These are phyloP conservation scores for Pyrocoelia pectoralis DNA, from an alignment of 2,888 invertebrate species.

Conservation along the genomic window DNA sequence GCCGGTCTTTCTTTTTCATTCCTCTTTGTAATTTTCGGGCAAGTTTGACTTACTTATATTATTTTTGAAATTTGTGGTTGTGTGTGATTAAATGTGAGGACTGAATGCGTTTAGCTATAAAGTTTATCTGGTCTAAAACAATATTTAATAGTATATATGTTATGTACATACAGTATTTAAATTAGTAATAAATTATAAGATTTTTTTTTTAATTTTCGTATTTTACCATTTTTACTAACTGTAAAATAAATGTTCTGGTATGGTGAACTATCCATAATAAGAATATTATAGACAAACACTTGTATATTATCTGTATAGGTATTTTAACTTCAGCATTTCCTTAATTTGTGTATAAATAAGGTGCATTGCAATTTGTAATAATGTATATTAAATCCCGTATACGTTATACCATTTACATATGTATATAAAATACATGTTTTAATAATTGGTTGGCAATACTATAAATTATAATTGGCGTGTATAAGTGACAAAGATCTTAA, in stretches of 20 bases:
- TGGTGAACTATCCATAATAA: conserved; percentile 18
- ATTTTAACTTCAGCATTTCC: conserved; percentile 33
- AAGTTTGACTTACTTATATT: neutral
- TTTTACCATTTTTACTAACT: conserved; percentile 26
- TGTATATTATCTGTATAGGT: conserved; percentile 42
- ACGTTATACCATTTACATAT: conserved; percentile 47
- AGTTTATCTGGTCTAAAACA: conserved; percentile 10
- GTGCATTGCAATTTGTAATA: conserved; percentile 55
- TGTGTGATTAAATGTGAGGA: conserved; percentile 14
- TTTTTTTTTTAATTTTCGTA: conserved; percentile 33
- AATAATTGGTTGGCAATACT: conserved; percentile 49
- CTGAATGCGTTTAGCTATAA: conserved; percentile 13
- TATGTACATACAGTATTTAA: conserved; percentile 39
- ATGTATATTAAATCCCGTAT: conserved; percentile 52
- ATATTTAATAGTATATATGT: conserved; percentile 13
- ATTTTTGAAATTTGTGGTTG: conserved; percentile 13
- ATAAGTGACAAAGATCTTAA: conserved; percentile 18
- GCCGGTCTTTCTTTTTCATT: neutral
- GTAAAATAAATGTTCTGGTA: conserved; percentile 15
- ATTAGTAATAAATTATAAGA: conserved; percentile 32
- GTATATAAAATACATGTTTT: conserved; percentile 51
- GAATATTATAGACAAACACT: conserved; percentile 26
- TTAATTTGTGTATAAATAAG: conserved; percentile 49
- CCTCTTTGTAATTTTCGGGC: neutral
- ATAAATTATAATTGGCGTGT: conserved; percentile 41